These are phyloP conservation scores for Danionella cerebrum DNA, from an alignment of 2,113 vertebrate genomes.

Conservation along the genomic window DNA sequence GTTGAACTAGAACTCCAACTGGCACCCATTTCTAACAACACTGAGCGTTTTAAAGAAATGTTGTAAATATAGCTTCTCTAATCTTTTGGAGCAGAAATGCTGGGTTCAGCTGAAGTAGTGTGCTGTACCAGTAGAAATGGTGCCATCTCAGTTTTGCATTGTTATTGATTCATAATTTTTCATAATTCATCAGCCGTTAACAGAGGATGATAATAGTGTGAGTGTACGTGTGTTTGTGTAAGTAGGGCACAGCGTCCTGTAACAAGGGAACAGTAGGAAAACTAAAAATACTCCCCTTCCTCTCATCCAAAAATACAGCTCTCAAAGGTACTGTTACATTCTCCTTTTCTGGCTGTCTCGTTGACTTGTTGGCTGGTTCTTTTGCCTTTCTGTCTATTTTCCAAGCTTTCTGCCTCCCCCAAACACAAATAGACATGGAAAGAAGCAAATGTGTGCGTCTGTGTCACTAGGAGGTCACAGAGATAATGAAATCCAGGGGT, in stretches of 20 bases:
- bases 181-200: neutral
- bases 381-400: neutral
- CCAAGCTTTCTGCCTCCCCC: neutral
- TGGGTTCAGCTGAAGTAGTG: neutral
- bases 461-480: constrained; percentile 6
- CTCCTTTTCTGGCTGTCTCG: neutral
- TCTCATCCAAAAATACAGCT: constrained; percentile 30
- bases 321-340: constrained; percentile 20
- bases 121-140: neutral
- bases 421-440: neutral
- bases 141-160: neutral
- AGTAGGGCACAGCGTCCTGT: constrained; percentile 34
- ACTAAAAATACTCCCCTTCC: constrained; percentile 27
- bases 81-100: too few species aligned
- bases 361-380: neutral
- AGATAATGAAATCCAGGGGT: constrained; percentile 16
- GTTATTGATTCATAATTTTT: neutral
- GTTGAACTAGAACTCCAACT: too few species aligned
- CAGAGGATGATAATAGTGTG: neutral
- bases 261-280: constrained; percentile 26
- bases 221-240: constrained; percentile 17
- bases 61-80: too few species aligned
- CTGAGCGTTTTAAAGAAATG: too few species aligned
- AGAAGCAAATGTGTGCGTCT: neutral
- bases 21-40: too few species aligned